A percentile compares a stretch with the other conserved stretches of the same genome.
These are phyloP conservation scores for Pitangus sulphuratus DNA, from an alignment of 2,797 vertebrate genomes.

Conservation along the genomic window DNA sequence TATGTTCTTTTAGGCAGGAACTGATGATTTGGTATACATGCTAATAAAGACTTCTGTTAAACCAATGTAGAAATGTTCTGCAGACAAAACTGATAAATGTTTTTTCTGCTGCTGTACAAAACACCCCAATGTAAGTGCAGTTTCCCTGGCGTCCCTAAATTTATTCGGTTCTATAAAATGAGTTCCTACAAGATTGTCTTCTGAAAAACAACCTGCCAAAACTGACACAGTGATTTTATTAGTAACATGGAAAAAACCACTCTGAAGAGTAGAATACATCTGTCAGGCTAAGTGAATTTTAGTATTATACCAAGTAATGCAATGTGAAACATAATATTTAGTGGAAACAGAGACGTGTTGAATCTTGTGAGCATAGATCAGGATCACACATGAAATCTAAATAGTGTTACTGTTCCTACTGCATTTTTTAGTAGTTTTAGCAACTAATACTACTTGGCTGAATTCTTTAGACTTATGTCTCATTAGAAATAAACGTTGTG, in stretches of 20 bases:
- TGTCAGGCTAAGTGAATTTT: conserved; percentile 1
- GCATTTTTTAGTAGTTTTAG: neutral
- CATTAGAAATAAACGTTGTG: neutral
- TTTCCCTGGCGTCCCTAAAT: neutral
- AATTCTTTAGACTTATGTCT: neutral
- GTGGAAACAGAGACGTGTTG: neutral
- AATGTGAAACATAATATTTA: conserved; percentile 22
- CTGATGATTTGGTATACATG: neutral
- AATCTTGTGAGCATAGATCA: conserved; percentile 1
- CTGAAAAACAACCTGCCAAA: conserved; percentile 11
- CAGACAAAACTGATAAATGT: neutral
- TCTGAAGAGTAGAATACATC: conserved; percentile 11
- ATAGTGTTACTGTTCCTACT: neutral
- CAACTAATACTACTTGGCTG: neutral
- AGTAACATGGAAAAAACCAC: neutral
- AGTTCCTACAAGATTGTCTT: neutral
- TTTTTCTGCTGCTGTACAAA: neutral
- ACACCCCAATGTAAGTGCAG: neutral
- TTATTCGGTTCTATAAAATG: neutral
- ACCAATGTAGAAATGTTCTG: neutral
- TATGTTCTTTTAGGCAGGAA: neutral
- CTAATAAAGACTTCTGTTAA: neutral
- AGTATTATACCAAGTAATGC: conserved; percentile 16
- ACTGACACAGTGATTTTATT: neutral
- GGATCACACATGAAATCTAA: neutral